phyloP scores from a whole-genome alignment of 1,140 invertebrate genomes.

The Zaprionus gabonicus region DNA sequence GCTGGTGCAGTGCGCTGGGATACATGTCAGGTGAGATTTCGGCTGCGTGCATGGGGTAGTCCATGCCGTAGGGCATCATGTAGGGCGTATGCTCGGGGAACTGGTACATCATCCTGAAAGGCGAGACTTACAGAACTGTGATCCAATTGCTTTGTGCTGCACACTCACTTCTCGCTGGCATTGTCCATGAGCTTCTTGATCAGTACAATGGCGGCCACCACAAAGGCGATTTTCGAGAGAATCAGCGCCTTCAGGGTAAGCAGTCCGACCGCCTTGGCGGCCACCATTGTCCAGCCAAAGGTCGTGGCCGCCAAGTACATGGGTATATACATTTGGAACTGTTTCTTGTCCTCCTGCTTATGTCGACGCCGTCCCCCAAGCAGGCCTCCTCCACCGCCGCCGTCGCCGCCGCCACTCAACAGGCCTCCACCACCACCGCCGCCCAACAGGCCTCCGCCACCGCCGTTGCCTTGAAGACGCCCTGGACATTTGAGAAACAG shows the following conservation, averaged over 20 bases:
- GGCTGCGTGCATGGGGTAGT: constrained; percentile 72
- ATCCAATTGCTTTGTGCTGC: neutral
- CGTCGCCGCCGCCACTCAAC: constrained; percentile 45
- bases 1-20: constrained; percentile 58
- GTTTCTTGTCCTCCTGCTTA: constrained; percentile 84
- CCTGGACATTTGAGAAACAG: constrained; percentile 59
- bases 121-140: neutral
- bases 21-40: constrained; percentile 68
- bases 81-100: constrained; percentile 82
- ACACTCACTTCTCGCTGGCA: constrained; percentile 74
- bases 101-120: constrained; percentile 76
- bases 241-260: constrained; percentile 87
- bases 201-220: constrained; percentile 86
- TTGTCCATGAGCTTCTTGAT: constrained; percentile 86
- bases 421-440: constrained; percentile 35
- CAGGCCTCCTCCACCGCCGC: constrained; percentile 85
- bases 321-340: constrained; percentile 87
- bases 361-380: constrained; percentile 62
- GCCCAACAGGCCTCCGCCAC: constrained; percentile 40
- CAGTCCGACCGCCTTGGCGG: constrained; percentile 86
- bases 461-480: constrained; percentile 67
- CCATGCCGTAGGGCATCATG: constrained; percentile 83
- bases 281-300: constrained; percentile 86
- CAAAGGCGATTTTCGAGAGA: constrained; percentile 87
- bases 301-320: constrained; percentile 88